These are phyloP conservation scores for Leptinotarsa tumamoca DNA, from an alignment of 2,888 invertebrate genomes.

Conservation along the genomic window DNA sequence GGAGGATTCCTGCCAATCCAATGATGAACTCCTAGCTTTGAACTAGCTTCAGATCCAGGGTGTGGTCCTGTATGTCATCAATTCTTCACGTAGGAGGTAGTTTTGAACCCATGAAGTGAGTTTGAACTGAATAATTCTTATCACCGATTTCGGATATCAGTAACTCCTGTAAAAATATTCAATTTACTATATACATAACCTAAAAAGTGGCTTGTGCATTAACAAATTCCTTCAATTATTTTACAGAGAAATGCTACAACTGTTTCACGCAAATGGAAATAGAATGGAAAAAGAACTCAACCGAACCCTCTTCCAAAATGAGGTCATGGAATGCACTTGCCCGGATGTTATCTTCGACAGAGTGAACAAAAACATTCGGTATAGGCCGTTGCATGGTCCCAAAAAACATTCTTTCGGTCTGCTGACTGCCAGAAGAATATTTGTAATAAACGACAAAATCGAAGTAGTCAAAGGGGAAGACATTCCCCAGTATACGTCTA, in stretches of 20 bases:
- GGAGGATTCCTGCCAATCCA: too few relatives aligned
- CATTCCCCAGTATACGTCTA: conserved; percentile 51
- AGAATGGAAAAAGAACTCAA: conserved; percentile 53
- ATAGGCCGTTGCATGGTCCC: conserved; percentile 65
- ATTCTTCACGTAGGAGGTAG: too few relatives aligned
- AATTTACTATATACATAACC: too few relatives aligned
- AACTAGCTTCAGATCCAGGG: too few relatives aligned
- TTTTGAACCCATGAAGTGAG: too few relatives aligned
- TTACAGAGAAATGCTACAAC: conserved; percentile 44
- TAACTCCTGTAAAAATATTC: too few relatives aligned
- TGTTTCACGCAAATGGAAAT: conserved; percentile 43
- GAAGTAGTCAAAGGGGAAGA: conserved; percentile 70
- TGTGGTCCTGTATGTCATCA: too few relatives aligned
- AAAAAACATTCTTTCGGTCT: conserved; percentile 67
- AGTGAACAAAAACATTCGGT: conserved; percentile 74
- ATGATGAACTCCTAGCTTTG: too few relatives aligned
- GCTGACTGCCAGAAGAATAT: conserved; percentile 74
- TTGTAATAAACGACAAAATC: conserved; percentile 80
- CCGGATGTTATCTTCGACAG: conserved; percentile 80
- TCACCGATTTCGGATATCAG: too few relatives aligned
- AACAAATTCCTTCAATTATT: background rate
- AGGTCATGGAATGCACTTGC: conserved; percentile 71
- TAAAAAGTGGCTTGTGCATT: background rate
- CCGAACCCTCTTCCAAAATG: conserved; percentile 49
- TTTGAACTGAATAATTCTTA: too few relatives aligned